phyloP scores from a whole-genome alignment of 2,797 vertebrate species.

The Acrocephalus scirpaceus region DNA sequence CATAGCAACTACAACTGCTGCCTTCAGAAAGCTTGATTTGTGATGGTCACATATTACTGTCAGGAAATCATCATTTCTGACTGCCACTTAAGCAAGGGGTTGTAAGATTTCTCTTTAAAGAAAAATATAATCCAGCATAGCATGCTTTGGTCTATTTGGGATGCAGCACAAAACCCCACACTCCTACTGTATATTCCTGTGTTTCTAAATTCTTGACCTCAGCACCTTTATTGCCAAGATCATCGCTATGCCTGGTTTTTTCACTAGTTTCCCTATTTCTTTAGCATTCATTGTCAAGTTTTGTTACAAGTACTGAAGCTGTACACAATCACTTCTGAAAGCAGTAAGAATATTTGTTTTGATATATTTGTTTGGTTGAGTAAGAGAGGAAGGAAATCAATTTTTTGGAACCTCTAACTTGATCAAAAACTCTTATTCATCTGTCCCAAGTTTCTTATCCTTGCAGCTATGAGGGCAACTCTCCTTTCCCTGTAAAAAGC shows the following conservation, averaged over 20 bases:
- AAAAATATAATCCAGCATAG: neutral
- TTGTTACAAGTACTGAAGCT: neutral
- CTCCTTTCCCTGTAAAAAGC: neutral
- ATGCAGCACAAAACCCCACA: neutral
- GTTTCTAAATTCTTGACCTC: neutral
- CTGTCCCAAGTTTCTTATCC: neutral
- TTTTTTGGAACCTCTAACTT: neutral
- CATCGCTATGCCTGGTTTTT: neutral
- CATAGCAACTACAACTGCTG: fast-evolving
- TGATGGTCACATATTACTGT: neutral
- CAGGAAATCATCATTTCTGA: neutral
- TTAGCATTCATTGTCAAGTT: neutral
- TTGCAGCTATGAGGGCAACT: neutral
- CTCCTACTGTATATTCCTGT: fast-evolving
- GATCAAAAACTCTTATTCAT: neutral
- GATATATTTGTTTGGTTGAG: neutral
- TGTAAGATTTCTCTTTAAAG: neutral
- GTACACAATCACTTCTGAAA: neutral
- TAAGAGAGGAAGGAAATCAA: neutral
- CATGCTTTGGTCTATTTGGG: neutral
- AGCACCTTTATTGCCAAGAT: neutral
- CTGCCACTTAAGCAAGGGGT: neutral
- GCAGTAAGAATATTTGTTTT: neutral
- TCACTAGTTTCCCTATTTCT: neutral
- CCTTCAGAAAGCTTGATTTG: neutral